These are phyloP conservation scores for Torymus auratus DNA, from an alignment of 2,888 invertebrate species.

Conservation along the genomic window DNA sequence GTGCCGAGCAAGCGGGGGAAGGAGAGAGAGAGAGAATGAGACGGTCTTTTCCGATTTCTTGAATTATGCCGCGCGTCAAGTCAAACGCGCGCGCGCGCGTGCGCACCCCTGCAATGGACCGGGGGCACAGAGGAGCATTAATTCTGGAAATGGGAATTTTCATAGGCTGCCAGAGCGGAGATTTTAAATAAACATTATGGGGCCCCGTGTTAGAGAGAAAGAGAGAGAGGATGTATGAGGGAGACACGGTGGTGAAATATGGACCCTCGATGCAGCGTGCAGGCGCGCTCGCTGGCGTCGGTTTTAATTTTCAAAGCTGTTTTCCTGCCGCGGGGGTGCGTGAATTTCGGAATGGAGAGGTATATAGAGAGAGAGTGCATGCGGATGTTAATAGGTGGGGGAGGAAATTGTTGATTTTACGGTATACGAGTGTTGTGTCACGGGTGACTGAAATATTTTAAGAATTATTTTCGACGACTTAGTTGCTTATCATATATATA, in stretches of 20 bases:
- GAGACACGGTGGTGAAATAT: conserved; percentile 30
- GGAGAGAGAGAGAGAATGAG: conserved; percentile 5
- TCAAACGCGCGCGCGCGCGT: background rate
- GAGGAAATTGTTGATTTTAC: too few species aligned
- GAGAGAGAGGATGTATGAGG: background rate
- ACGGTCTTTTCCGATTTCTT: conserved; percentile 49
- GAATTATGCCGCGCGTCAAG: conserved; percentile 55
- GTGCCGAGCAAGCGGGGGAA: conserved; percentile 3
- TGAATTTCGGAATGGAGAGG: conserved; percentile 2
- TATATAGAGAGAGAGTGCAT: too few species aligned
- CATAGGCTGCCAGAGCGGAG: conserved; percentile 19
- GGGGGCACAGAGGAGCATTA: conserved; percentile 23
- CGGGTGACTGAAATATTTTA: too few species aligned
- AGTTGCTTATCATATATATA: too few species aligned
- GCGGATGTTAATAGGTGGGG: too few species aligned
- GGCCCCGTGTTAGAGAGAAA: background rate
- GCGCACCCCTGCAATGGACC: background rate
- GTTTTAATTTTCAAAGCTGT: conserved; percentile 48
- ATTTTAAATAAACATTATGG: conserved; percentile 54
- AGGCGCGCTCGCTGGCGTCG: background rate
- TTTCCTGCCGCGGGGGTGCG: conserved; percentile 14
- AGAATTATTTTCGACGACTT: too few species aligned
- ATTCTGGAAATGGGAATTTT: conserved; percentile 44
- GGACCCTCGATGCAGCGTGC: background rate
- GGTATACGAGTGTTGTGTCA: too few species aligned